Conservation (phyloP, 64 coral and sea anemone species). For the Anthopleura sola region DNA sequence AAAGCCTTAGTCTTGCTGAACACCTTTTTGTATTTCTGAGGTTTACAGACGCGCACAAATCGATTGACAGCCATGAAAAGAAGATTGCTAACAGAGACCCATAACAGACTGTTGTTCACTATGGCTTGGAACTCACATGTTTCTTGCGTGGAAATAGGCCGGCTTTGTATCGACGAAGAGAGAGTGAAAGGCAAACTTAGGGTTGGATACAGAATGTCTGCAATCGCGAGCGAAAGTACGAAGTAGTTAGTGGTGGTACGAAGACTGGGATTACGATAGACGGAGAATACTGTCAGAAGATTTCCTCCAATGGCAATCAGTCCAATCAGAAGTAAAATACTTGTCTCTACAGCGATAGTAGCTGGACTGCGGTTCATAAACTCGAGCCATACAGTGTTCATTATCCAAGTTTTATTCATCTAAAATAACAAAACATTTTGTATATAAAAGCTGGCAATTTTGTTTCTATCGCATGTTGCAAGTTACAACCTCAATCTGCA, state of each 20-base stretch:
- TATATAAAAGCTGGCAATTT: too few species aligned
- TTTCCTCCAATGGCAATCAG: slow-evolving; percentile 34
- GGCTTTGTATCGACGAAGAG: background rate
- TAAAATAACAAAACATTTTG: too few species aligned
- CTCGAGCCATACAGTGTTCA: too few species aligned
- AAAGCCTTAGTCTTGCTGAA: slow-evolving; percentile 9
- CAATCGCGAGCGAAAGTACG: slow-evolving; percentile 25
- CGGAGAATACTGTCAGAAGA: slow-evolving; percentile 17
- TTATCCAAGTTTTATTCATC: too few species aligned
- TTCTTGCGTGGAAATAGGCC: background rate
- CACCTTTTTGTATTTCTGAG: slow-evolving; percentile 22
- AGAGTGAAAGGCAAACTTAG: background rate
- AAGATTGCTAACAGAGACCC: slow-evolving; percentile 12
- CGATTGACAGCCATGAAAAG: slow-evolving; percentile 39
- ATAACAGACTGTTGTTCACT: background rate
- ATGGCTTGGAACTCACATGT: slow-evolving; percentile 48
- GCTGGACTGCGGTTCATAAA: slow-evolving; percentile 8
- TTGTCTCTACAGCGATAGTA: background rate
- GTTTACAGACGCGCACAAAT: slow-evolving; percentile 31
- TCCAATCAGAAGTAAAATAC: background rate
- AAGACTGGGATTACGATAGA: slow-evolving; percentile 24
- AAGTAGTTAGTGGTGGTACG: slow-evolving; percentile 43
- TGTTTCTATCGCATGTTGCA: too few species aligned
- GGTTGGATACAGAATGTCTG: slow-evolving; percentile 30
- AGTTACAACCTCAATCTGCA: too few species aligned